Evolutionary conservation across 2,888 invertebrate species (phyloP).

Genomic region (Neria commutata): DNA sequence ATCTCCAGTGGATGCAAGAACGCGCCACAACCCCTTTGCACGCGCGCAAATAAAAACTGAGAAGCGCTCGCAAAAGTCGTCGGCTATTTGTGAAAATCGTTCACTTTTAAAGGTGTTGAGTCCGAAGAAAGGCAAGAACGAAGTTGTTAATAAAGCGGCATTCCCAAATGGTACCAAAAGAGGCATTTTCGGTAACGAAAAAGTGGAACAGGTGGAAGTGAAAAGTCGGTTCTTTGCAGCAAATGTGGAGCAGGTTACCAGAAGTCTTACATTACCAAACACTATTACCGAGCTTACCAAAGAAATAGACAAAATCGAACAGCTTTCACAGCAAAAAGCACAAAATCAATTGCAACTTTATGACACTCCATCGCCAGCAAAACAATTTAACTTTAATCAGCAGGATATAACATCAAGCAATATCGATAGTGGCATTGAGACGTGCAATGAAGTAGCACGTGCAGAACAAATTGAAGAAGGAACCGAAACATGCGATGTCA

Average conservation of each 20-base stretch:
- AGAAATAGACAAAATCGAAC: constrained; percentile 39
- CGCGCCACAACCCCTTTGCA: constrained; percentile 55
- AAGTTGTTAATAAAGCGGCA: not conserved
- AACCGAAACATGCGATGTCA: constrained; percentile 24
- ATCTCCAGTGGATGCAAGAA: constrained; percentile 43
- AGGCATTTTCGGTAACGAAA: constrained; percentile 37
- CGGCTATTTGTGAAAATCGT: constrained; percentile 41
- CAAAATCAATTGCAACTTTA: constrained; percentile 28
- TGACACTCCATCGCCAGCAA: constrained; percentile 29
- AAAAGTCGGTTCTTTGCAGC: constrained; percentile 68
- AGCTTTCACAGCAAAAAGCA: constrained; percentile 23
- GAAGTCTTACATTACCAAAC: constrained; percentile 4
- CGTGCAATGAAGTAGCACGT: no score
- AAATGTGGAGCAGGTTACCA: constrained; percentile 31
- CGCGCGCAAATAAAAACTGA: constrained; percentile 37
- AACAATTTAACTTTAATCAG: constrained; percentile 16
- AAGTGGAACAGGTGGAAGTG: constrained; percentile 57
- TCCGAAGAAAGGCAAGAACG: constrained; percentile 39
- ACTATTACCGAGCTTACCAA: constrained; percentile 28
- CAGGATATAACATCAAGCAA: not conserved
- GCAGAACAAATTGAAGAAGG: not conserved
- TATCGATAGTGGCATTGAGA: constrained; percentile 9
- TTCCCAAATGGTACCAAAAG: constrained; percentile 31
- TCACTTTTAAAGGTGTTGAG: constrained; percentile 49
- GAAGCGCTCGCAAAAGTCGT: constrained; percentile 26